Base-by-base conservation (phyloP, 2,888 invertebrate species). In the Kryphioiulus occultus region DNA sequence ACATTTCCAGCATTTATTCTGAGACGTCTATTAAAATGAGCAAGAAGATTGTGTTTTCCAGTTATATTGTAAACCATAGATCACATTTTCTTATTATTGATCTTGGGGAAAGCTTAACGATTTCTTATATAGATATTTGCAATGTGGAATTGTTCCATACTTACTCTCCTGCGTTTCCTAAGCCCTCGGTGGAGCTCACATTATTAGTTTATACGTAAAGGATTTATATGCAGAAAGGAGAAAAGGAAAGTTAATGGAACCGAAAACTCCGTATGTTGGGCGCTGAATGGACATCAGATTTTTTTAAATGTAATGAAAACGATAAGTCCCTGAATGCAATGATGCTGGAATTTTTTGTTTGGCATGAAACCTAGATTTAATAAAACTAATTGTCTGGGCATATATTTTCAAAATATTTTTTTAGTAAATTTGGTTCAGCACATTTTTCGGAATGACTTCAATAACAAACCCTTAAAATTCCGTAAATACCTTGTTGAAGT, bases 1-100 rank as follows among this genome's bases (percentile, higher is more conserved):
- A 12, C 68, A 68, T 68, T 68, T 68, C 26, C 68, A 68, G n/a
- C 68, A 10, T 68, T 68, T 26, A 68, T 68, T 68, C 26, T 26
- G 22, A 68, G 68, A 68, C 26, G 5, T 3, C 10, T 22, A 68
- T 68, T 22, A 26, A 68, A 68, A 68, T 68, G 68, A 68, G 68
- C 68, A n/a, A n/a, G n/a, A n/a, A 68, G 68, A 22, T 68, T 68
- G 68, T 68, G 68, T 68, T 68, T 26, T 68, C 26, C n/a, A 68
- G 68, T 68, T 68, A 68, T 68, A 68, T 68, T 68, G n/a, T 68
- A 68, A 68, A 68, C 68, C 68, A 68, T 68, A 68, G 68, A 68
- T 68, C 68, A 68, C 68, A 68, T 68, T 68, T 68, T 68, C 68
- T 68, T 68, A 68, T 68, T 68, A 68, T 68, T 68, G 68, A 68